Conservation (phyloP, 2,888 invertebrate genomes). For the Megalurothrips usitatus region DNA sequence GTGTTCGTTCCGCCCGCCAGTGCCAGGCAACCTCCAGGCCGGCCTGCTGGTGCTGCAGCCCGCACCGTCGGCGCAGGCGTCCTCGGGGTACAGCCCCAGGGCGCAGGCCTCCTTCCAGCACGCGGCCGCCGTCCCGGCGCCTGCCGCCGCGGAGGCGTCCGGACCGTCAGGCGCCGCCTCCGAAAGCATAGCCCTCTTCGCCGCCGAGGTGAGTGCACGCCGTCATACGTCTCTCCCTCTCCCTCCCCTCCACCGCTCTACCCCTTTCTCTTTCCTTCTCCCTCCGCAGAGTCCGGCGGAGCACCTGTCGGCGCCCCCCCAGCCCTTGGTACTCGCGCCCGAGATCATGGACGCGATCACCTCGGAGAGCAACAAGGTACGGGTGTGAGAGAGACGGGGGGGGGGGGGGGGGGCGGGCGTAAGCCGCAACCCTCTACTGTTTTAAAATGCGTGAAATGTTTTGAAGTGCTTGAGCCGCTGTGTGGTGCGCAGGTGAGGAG, state of each 20-base stretch:
- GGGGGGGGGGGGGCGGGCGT: no score
- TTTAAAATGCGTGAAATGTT: no score
- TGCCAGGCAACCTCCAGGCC: conserved; percentile 43
- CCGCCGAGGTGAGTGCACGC: not conserved
- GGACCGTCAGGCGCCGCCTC: not conserved
- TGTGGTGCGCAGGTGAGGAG: not conserved
- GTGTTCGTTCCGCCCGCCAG: conserved; percentile 33
- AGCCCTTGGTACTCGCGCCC: not conserved
- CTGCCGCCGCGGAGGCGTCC: not conserved
- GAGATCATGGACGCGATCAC: not conserved
- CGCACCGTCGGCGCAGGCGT: not conserved
- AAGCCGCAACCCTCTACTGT: no score
- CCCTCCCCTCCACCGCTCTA: not conserved
- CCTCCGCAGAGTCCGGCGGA: not conserved
- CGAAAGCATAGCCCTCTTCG: not conserved
- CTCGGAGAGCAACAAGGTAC: not conserved
- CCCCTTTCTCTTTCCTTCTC: not conserved
- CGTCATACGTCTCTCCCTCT: no score
- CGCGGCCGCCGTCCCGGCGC: not conserved
- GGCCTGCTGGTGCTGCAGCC: conserved; percentile 47
- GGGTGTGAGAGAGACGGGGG: not conserved
- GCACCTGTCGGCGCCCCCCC: not conserved
- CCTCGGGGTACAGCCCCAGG: not conserved
- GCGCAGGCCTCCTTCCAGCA: not conserved
- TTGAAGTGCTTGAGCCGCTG: not conserved